These are phyloP conservation scores for Auanema freiburgensis DNA, from an alignment of 2,888 invertebrate species.

Conservation along the genomic window DNA sequence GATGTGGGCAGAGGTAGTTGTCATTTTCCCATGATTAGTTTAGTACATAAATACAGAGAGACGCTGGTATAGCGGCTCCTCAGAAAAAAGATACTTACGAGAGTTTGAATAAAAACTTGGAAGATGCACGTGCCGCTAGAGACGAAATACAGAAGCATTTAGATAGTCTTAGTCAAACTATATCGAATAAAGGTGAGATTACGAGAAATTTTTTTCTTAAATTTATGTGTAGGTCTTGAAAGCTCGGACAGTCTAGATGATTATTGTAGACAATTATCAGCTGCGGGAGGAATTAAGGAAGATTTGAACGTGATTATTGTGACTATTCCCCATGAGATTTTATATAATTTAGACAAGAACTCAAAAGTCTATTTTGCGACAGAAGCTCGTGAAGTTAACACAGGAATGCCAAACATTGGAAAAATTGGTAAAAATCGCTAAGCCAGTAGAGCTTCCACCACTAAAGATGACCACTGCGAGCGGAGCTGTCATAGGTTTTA, in stretches of 20 bases:
- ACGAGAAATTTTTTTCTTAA: not conserved
- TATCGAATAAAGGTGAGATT: not conserved
- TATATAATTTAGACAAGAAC: slow-evolving; percentile 52
- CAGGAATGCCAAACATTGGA: slow-evolving; percentile 45
- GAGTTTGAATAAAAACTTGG: slow-evolving; percentile 34
- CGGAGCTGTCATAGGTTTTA: not conserved
- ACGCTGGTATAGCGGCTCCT: slow-evolving; percentile 9
- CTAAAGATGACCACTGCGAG: slow-evolving; percentile 15
- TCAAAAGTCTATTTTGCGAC: slow-evolving; percentile 47
- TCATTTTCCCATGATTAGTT: not conserved
- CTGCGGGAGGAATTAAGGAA: slow-evolving; percentile 6
- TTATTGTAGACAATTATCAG: not conserved
- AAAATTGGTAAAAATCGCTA: slow-evolving; percentile 49
- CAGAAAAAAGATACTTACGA: slow-evolving; percentile 41
- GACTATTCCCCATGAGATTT: no score
- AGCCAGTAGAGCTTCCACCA: slow-evolving; percentile 40
- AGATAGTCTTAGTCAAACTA: slow-evolving; percentile 21
- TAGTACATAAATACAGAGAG: slow-evolving; percentile 9
- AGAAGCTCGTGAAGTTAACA: slow-evolving; percentile 38
- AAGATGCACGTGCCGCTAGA: slow-evolving; percentile 30
- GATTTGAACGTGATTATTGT: slow-evolving; percentile 17
- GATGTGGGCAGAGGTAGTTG: slow-evolving; percentile 66
- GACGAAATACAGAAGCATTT: slow-evolving; percentile 35
- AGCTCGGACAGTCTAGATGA: slow-evolving; percentile 4
- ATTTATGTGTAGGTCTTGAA: not conserved